A percentile compares a stretch with the other conserved stretches of the same genome.
These are phyloP conservation scores for Coreius guichenoti DNA, from an alignment of 2,797 vertebrate genomes.

Conservation along the genomic window DNA sequence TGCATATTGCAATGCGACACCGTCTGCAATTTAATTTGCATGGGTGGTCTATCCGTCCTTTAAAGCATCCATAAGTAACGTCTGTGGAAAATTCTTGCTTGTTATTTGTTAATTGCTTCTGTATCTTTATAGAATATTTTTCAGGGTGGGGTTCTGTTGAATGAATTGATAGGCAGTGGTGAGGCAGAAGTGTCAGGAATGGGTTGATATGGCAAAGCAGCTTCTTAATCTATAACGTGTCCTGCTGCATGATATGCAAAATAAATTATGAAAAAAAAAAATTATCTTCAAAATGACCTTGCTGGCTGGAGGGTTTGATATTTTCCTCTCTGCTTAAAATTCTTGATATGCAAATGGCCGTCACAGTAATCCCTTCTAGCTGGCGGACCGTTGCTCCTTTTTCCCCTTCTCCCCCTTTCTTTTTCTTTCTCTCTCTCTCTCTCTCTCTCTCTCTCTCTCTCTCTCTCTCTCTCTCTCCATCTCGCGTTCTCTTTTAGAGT, in stretches of 20 bases:
- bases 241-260: slow-evolving; percentile 80
- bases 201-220: slow-evolving; percentile 75
- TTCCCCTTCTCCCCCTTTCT: slow-evolving; percentile 21
- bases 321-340: slow-evolving; percentile 80
- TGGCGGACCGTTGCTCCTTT: slow-evolving; percentile 57
- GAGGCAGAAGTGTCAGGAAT: slow-evolving; percentile 71
- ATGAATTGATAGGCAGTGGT: slow-evolving; percentile 71
- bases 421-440: slow-evolving; percentile 4
- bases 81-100: slow-evolving; percentile 22
- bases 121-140: slow-evolving; percentile 61
- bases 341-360: slow-evolving; percentile 82
- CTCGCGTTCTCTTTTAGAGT: slow-evolving; percentile 38
- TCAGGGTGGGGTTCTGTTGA: slow-evolving; percentile 63
- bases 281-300: slow-evolving; percentile 87
- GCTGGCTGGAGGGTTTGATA: slow-evolving; percentile 82
- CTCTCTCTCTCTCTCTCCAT: slow-evolving; percentile 53
- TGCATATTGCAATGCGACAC: not conserved
- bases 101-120: slow-evolving; percentile 57
- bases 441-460: slow-evolving; percentile 17
- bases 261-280: slow-evolving; percentile 77
- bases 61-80: not conserved
- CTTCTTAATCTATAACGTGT: slow-evolving; percentile 79
- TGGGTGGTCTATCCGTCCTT: not conserved
- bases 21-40: not conserved
- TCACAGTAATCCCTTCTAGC: slow-evolving; percentile 78